A percentile compares a stretch with the other conserved stretches of the same genome.
Conservation (phyloP, 1,140 invertebrate species). For the Drosophila mayri region DNA sequence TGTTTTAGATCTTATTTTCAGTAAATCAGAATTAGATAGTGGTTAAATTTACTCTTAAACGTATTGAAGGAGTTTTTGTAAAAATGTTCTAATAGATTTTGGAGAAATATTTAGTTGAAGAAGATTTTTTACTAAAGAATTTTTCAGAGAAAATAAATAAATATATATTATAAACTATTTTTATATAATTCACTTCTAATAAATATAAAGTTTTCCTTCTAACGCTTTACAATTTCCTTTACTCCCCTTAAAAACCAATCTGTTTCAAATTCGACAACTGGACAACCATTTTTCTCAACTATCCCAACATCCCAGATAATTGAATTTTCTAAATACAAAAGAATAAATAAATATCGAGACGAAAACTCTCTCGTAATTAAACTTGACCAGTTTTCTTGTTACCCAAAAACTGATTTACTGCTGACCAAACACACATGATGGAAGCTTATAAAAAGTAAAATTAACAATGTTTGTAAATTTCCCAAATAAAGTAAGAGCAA, state of each 20-base stretch:
- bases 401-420: slow-evolving; percentile 31
- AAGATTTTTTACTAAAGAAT: not conserved
- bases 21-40: too few species aligned
- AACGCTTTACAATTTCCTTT: not conserved
- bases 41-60: too few species aligned
- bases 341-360: not conserved
- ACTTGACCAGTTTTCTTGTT: slow-evolving; percentile 10
- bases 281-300: not conserved
- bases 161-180: not conserved
- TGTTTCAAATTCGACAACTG: not conserved
- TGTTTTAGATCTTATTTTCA: too few species aligned
- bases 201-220: not conserved
- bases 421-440: not conserved
- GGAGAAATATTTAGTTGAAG: too few species aligned
- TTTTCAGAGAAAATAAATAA: not conserved
- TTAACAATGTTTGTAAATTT: slow-evolving; percentile 25
- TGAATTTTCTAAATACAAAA: not conserved
- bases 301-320: not conserved
- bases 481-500: slow-evolving; percentile 15
- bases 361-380: slow-evolving; percentile 13
- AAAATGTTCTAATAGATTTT: too few species aligned
- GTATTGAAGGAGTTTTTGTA: too few species aligned
- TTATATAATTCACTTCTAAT: too few species aligned
- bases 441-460: slow-evolving; percentile 22
- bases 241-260: slow-evolving; percentile 2